Evolutionary conservation across 2,113 vertebrate genomes (phyloP).

Genomic region (Octodon degus): DNA sequence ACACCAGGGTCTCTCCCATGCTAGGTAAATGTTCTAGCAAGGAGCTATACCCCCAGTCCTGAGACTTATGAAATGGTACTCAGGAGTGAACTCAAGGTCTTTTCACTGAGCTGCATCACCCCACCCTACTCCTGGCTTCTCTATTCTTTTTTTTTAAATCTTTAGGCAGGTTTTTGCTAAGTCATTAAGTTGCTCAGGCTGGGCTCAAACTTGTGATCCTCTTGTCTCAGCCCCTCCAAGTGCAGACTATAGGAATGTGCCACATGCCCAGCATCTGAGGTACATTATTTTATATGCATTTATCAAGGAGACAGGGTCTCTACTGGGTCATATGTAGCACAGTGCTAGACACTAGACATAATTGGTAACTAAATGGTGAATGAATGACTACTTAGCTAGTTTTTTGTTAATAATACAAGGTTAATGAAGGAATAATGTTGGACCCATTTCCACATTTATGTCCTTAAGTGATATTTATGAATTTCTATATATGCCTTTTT

Average conservation of each 20-base stretch:
- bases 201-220: neutral
- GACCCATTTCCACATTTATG: constrained; percentile 37
- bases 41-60: neutral
- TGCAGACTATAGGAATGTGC: neutral
- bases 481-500: constrained; percentile 37
- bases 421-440: constrained; percentile 43
- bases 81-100: neutral
- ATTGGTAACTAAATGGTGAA: neutral
- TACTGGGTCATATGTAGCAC: neutral
- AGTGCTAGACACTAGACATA: neutral
- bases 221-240: neutral
- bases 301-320: neutral
- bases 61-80: neutral
- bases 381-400: constrained; percentile 15
- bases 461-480: constrained; percentile 8
- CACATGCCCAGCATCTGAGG: neutral
- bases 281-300: neutral
- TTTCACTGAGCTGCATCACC: neutral
- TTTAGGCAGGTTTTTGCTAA: neutral
- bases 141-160: neutral
- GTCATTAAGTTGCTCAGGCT: neutral
- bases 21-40: neutral
- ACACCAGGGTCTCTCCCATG: neutral
- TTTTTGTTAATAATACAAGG: constrained; percentile 39
- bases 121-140: neutral